Conservation (phyloP, 2,797 vertebrate species). For the Picus viridis region DNA sequence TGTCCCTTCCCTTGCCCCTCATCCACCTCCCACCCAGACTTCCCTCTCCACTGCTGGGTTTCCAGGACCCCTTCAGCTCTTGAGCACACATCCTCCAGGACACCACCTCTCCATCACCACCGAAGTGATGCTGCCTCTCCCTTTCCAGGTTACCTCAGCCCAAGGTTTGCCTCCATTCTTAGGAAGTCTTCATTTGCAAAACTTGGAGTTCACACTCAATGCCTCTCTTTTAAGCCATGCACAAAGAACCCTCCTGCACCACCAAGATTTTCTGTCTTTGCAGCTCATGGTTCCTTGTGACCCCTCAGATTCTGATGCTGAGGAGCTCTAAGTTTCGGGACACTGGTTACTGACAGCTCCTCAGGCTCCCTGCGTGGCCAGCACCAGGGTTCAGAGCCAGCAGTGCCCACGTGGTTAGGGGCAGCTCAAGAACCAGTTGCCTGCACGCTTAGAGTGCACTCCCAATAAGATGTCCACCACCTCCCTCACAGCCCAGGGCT, state of each 20-base stretch:
- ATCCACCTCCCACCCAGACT: too few relatives aligned
- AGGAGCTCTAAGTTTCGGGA: not conserved
- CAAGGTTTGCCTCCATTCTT: not conserved
- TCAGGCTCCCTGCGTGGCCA: not conserved
- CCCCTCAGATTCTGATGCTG: not conserved
- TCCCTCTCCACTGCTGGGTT: not conserved
- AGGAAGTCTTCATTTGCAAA: not conserved
- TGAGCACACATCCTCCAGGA: not conserved
- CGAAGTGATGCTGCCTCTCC: not conserved
- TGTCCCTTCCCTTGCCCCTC: rapidly evolving
- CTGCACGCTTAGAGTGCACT: not conserved
- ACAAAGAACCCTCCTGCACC: not conserved
- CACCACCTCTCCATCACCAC: not conserved
- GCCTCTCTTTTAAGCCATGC: not conserved
- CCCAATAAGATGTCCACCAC: not conserved
- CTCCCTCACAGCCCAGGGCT: not conserved
- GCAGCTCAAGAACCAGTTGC: not conserved
- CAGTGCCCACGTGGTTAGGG: not conserved
- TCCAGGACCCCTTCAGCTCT: not conserved
- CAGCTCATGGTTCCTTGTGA: rapidly evolving
- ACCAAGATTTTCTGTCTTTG: not conserved
- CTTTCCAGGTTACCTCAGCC: not conserved
- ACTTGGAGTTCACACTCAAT: not conserved
- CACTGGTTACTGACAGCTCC: not conserved
- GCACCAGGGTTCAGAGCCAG: conserved; percentile 25